Evolutionary conservation across 2,113 vertebrate species (phyloP).

Genomic region (Athene noctua): DNA sequence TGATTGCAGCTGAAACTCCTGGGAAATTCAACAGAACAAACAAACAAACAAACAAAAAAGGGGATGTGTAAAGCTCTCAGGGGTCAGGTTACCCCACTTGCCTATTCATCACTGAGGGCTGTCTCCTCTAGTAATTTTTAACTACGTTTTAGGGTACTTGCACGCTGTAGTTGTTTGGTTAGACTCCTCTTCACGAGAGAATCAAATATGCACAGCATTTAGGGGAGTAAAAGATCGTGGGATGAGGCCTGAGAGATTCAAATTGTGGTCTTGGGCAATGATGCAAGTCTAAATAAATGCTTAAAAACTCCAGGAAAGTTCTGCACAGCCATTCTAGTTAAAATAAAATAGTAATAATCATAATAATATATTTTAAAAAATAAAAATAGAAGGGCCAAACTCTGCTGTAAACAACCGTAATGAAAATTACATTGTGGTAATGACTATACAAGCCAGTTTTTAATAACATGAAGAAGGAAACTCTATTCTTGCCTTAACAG

Average conservation of each 20-base stretch:
- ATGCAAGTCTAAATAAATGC: conserved; percentile 6
- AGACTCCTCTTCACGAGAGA: not conserved
- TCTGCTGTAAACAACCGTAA: not conserved
- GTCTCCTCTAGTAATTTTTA: not conserved
- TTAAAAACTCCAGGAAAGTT: not conserved
- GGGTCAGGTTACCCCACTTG: not conserved
- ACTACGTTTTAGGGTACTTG: not conserved
- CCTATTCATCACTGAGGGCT: not conserved
- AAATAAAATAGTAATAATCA: not conserved
- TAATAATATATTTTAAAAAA: not conserved
- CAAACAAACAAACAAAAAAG: conserved; percentile 26
- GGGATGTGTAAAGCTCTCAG: not conserved
- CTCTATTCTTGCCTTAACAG: not conserved
- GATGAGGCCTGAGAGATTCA: not conserved
- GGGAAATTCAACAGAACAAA: not conserved
- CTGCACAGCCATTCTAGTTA: not conserved
- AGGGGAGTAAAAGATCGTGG: not conserved
- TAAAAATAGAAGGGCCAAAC: not conserved
- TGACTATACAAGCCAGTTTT: not conserved
- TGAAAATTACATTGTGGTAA: not conserved
- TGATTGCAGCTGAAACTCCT: not conserved
- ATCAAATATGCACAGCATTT: accelerated
- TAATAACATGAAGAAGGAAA: not conserved
- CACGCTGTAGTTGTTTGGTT: not conserved
- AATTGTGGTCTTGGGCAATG: not conserved